Conservation (phyloP, 1,140 invertebrate genomes). For the Caerostris extrusa region DNA sequence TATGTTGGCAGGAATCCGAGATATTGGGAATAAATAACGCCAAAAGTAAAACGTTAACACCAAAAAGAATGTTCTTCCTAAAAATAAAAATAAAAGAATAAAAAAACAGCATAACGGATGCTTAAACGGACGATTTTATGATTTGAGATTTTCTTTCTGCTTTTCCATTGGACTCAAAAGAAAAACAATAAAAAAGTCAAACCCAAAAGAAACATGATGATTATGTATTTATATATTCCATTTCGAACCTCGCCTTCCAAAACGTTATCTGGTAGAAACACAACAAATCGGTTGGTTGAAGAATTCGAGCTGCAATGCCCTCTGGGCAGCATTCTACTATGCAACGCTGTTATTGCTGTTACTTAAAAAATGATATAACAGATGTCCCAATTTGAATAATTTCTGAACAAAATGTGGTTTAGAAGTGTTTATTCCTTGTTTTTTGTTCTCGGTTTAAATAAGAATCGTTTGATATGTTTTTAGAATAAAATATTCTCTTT, state of each 20-base stretch:
- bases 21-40: slow-evolving; percentile 41
- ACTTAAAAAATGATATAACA: slow-evolving; percentile 61
- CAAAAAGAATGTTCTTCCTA: background rate
- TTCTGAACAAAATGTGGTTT: slow-evolving; percentile 44
- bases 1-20: slow-evolving; percentile 7
- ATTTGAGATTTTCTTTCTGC: slow-evolving; percentile 14
- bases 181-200: slow-evolving; percentile 3
- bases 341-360: slow-evolving; percentile 32
- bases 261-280: slow-evolving; percentile 6
- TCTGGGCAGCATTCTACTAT: background rate
- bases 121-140: slow-evolving; percentile 39
- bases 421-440: slow-evolving; percentile 27
- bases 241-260: background rate
- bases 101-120: background rate
- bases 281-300: slow-evolving; percentile 25
- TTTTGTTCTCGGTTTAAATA: slow-evolving; percentile 6
- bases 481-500: background rate
- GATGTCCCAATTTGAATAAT: slow-evolving; percentile 59
- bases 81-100: background rate
- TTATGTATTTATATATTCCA: slow-evolving; percentile 59
- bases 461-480: background rate
- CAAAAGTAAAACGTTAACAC: background rate
- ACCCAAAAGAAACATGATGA: slow-evolving; percentile 34
- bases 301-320: slow-evolving; percentile 24
- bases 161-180: background rate